Conservation (phyloP, 92 coral and sea anemone species). For the Hydrozoanthus gracilis region DNA sequence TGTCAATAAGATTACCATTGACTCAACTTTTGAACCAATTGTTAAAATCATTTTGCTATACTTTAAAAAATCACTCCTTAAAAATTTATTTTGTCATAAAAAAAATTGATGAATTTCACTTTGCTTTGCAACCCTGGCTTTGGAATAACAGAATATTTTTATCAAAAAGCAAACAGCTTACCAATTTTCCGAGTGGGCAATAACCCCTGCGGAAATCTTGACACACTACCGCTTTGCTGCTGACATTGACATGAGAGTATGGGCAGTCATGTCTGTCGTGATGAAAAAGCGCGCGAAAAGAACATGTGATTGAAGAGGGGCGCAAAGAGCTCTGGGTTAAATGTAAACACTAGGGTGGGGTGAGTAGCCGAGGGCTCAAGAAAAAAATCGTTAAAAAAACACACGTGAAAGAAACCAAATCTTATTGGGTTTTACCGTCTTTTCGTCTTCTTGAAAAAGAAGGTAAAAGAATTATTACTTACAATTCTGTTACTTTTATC, state of each 20-base stretch:
- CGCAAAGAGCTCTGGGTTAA: slow-evolving; percentile 46
- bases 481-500: too few relatives aligned
- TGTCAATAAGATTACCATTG: neutral
- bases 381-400: neutral
- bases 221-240: slow-evolving; percentile 89
- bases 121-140: too few relatives aligned
- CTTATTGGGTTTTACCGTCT: neutral
- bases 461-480: too few relatives aligned
- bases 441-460: too few relatives aligned
- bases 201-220: slow-evolving; percentile 94
- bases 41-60: too few relatives aligned
- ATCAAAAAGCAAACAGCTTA: neutral
- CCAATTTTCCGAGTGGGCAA: slow-evolving; percentile 89
- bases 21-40: too few relatives aligned
- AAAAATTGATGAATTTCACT: too few relatives aligned
- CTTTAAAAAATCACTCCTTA: too few relatives aligned
- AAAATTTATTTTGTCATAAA: too few relatives aligned
- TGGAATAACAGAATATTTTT: too few relatives aligned
- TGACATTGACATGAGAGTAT: slow-evolving; percentile 97
- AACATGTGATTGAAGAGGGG: slow-evolving; percentile 53
- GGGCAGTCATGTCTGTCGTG: slow-evolving; percentile 75
- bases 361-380: neutral
- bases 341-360: neutral
- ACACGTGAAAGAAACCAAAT: neutral
- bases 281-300: slow-evolving; percentile 97